These are phyloP conservation scores for Ganaspis sp. DNA, from an alignment of 1,140 invertebrate genomes.

Conservation along the genomic window DNA sequence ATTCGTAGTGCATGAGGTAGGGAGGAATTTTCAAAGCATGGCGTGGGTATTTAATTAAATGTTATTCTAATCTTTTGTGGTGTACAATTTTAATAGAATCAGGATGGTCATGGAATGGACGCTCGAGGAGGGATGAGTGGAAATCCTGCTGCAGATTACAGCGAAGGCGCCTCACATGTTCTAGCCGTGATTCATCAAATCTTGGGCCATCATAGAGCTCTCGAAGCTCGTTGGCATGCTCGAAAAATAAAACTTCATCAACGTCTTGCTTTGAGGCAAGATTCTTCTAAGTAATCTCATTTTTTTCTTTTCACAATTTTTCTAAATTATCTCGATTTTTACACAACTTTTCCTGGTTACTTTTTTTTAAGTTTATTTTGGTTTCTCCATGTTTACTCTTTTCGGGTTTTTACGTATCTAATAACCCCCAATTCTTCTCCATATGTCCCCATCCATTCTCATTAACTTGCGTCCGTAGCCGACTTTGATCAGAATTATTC, in stretches of 20 bases:
- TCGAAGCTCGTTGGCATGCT: conserved; percentile 95
- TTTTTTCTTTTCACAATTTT: not conserved
- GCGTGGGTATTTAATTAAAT: not conserved
- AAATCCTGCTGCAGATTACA: conserved; percentile 96
- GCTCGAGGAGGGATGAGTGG: conserved; percentile 79
- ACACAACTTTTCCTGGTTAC: too few relatives aligned
- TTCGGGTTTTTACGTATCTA: too few relatives aligned
- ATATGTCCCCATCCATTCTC: too few relatives aligned
- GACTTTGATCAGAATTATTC: too few relatives aligned
- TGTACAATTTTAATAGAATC: conserved; percentile 61
- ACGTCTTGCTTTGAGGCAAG: conserved; percentile 87
- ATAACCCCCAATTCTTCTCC: too few relatives aligned
- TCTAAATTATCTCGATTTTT: not conserved
- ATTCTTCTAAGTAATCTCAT: conserved; percentile 18
- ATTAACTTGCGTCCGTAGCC: too few relatives aligned
- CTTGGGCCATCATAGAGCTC: conserved; percentile 91
- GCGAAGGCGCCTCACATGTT: conserved; percentile 93
- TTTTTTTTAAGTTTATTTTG: too few relatives aligned
- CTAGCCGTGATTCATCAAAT: conserved; percentile 95
- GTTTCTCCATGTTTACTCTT: too few relatives aligned
- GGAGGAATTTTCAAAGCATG: not conserved
- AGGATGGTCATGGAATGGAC: conserved; percentile 71
- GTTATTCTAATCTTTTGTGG: conserved; percentile 8
- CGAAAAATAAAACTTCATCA: conserved; percentile 96
- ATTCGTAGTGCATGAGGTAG: not conserved